Conservation (phyloP, 1,140 invertebrate genomes). For the Drosophila truncata region DNA sequence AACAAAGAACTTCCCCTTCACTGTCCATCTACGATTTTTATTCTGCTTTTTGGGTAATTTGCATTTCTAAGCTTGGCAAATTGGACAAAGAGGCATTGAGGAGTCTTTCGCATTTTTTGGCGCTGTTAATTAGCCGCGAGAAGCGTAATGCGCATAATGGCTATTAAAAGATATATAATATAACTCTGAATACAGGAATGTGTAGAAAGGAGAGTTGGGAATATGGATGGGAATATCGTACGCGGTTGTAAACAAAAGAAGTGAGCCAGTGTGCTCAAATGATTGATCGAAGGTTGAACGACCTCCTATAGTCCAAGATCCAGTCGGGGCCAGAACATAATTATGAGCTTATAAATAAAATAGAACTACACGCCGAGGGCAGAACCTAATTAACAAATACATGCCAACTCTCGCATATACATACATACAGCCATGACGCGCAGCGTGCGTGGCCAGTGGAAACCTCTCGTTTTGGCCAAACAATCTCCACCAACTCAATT, state of each 20-base stretch:
- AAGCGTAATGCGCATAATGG: constrained; percentile 61
- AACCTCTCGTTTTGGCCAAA: constrained; percentile 34
- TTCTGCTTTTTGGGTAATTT: constrained; percentile 45
- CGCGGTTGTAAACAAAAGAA: constrained; percentile 46
- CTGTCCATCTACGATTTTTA: constrained; percentile 43
- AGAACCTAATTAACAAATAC: constrained; percentile 32
- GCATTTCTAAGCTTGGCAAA: constrained; percentile 73
- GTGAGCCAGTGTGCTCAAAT: constrained; percentile 31
- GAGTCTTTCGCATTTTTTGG: constrained; percentile 53
- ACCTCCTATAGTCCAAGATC: constrained; percentile 26
- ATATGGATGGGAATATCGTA: constrained; percentile 14
- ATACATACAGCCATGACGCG: constrained; percentile 35
- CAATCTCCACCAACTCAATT: constrained; percentile 59
- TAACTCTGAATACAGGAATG: constrained; percentile 29
- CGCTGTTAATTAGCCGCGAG: constrained; percentile 67
- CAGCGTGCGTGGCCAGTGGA: constrained; percentile 69
- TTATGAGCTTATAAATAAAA: constrained; percentile 59
- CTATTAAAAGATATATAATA: constrained; percentile 47
- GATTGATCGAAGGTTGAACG: constrained; percentile 78
- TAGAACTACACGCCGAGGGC: constrained; percentile 48
- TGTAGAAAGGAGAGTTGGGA: constrained; percentile 29
- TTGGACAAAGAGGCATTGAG: constrained; percentile 67
- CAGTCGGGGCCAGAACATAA: constrained; percentile 35
- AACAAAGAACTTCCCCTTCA: constrained; percentile 81
- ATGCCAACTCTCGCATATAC: constrained; percentile 14